Conservation (phyloP, 2,797 vertebrate species). For the Silurus lanzhouensis region DNA sequence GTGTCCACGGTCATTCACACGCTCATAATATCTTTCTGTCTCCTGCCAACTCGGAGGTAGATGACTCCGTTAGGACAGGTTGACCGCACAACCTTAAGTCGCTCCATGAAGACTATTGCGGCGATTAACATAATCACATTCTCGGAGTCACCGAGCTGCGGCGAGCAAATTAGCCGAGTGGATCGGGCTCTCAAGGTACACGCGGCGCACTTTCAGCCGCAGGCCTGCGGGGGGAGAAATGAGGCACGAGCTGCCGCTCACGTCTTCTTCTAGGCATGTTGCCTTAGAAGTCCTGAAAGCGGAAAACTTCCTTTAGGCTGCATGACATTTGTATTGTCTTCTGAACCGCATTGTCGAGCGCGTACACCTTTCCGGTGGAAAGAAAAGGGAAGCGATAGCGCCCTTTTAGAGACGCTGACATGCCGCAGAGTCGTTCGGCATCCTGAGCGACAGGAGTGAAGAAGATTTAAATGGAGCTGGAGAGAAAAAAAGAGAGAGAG, state of each 20-base stretch:
- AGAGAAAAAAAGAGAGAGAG: slow-evolving; percentile 19
- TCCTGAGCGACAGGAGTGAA: slow-evolving; percentile 32
- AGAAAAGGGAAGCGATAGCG: slow-evolving; percentile 16
- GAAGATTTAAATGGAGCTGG: neutral
- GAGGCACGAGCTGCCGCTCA: neutral
- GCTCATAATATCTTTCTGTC: neutral
- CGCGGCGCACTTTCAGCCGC: neutral
- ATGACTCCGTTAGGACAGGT: slow-evolving; percentile 32
- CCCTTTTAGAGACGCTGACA: slow-evolving; percentile 17
- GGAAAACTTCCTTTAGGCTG: neutral
- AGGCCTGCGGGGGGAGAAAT: neutral
- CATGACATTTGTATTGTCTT: slow-evolving; percentile 10
- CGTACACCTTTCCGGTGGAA: neutral
- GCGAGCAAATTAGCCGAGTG: slow-evolving; percentile 1
- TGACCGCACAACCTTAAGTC: slow-evolving; percentile 46
- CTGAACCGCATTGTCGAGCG: neutral
- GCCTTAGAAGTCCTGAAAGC: neutral
- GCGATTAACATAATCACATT: slow-evolving; percentile 46
- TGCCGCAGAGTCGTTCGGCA: slow-evolving; percentile 4
- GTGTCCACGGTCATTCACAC: neutral
- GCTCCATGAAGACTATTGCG: slow-evolving; percentile 34
- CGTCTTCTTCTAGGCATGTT: neutral
- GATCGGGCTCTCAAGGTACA: neutral
- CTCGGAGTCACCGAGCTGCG: slow-evolving; percentile 21
- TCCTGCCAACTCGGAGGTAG: slow-evolving; percentile 1